Evolutionary conservation across 2,888 invertebrate genomes (phyloP), one percentile per base, ranked within the genome.

Genomic region (Ephialtes manifestator): DNA sequence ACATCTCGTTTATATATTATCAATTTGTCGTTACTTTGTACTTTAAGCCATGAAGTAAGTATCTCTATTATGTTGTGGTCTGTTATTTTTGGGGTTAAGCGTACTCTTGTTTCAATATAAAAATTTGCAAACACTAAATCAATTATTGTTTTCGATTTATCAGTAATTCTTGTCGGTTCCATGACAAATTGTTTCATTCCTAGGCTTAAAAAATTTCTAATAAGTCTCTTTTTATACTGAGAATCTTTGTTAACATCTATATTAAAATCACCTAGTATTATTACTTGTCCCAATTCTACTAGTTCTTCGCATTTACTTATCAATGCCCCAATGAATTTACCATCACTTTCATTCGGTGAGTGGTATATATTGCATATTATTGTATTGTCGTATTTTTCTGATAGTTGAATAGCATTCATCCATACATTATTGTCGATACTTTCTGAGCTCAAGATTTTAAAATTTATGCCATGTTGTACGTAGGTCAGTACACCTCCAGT

Each of bases 401-500:
- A 70, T 11, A 85, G 15, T 48, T 81, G 48, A 28, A 82, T 67
- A 0, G 43, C 76, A 46, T 28, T 35, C n/a, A 46, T 51, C 74
- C 84, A 85, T 13, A 43, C 13, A 13, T 76, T 80, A 4, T 31
- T n/a, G 8, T 51, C 53, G 13, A 13, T 7, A 8, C 39, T 75
- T 43, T 75, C 35, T 7, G 24, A 55, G 0, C n/a, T n/a, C n/a
- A 53, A 20, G 18, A 63, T n/a, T 63, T 84, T 70, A 46, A 55
- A 80, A 15, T 60, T 72, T 7, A 81, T 68, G 15, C 46, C 35
- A 24, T 67, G 70, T 43, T 81, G 46, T 28, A 85, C n/a, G 39
- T 85, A 85, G 11, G 71, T 68, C 13, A 76, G 31, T 31, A 87
- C 71, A 4, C 80, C 86, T 10, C 82, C 86, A 11, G 86, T 86